A percentile compares a stretch with the other conserved stretches of the same genome.
Evolutionary conservation across 64 coral and sea anemone genomes (phyloP).

Genomic region (Pachyseris speciosa): DNA sequence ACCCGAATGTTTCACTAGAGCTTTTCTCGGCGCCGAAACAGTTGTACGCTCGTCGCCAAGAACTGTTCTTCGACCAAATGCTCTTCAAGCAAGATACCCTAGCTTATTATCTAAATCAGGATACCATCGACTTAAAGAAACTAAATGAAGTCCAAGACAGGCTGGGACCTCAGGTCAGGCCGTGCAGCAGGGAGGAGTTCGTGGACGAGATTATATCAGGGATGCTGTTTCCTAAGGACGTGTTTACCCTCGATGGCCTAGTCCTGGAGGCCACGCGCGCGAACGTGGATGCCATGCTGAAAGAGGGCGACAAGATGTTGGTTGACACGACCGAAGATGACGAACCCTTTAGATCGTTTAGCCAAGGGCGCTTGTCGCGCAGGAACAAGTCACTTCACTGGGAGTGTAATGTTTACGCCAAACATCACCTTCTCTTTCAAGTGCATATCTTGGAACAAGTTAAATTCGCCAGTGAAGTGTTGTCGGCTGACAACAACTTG

Average conservation of each 20-base stretch:
- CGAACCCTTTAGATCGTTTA: conserved; percentile 25
- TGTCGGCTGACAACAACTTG: not conserved
- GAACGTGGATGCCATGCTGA: conserved; percentile 2
- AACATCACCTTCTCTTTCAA: conserved; percentile 7
- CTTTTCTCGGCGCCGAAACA: conserved; percentile 25
- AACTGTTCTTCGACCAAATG: conserved; percentile 18
- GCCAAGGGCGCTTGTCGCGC: not conserved
- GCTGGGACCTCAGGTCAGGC: not conserved
- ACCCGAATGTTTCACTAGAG: conserved; percentile 24
- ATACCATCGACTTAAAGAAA: not conserved
- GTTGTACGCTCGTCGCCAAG: conserved; percentile 1
- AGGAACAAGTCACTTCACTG: conserved; percentile 8
- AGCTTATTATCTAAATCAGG: conserved; percentile 18
- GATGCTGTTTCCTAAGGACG: conserved; percentile 15
- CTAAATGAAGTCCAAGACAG: not conserved
- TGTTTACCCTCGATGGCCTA: conserved; percentile 6
- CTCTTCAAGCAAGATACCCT: conserved; percentile 35
- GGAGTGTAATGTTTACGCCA: conserved; percentile 1
- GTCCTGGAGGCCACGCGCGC: not conserved
- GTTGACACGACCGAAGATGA: conserved; percentile 21
- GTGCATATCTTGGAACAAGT: conserved; percentile 28
- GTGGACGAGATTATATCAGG: conserved; percentile 34
- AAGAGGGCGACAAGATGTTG: not conserved
- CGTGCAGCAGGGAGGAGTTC: conserved; percentile 27
- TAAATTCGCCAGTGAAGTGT: not conserved